Evolutionary conservation across 2,113 vertebrate genomes (phyloP).

Genomic region (Sialia sialis): DNA sequence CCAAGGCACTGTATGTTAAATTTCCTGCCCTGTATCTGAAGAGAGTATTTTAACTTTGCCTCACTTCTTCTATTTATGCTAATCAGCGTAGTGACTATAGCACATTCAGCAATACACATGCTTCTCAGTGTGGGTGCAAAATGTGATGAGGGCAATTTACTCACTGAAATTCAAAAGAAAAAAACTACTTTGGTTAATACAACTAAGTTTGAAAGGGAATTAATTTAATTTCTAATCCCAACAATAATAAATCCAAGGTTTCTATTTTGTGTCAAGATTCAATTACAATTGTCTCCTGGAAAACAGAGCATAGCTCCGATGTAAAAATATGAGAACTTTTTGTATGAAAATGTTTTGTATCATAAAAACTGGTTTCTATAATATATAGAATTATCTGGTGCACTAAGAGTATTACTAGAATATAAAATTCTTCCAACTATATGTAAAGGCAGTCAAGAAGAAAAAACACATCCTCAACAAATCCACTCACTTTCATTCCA

Average conservation of each 20-base stretch:
- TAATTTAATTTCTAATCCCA: not conserved
- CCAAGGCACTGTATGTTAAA: not conserved
- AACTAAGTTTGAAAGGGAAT: not conserved
- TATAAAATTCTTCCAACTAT: not conserved
- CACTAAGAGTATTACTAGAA: not conserved
- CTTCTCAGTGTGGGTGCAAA: not conserved
- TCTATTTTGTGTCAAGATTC: too few relatives aligned
- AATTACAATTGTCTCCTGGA: not conserved
- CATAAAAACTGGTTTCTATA: not conserved
- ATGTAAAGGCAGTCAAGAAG: not conserved
- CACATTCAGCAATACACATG: not conserved
- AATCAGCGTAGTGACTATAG: not conserved
- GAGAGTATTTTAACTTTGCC: not conserved
- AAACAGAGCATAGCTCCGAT: too few relatives aligned
- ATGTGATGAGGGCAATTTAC: not conserved
- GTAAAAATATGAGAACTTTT: not conserved
- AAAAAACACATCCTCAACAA: not conserved
- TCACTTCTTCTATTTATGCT: not conserved
- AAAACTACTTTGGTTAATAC: not conserved
- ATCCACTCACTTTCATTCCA: not conserved
- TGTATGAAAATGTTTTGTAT: not conserved
- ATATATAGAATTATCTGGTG: not conserved
- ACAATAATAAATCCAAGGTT: not conserved
- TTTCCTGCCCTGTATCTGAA: not conserved
- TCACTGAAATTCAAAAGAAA: not conserved